These are phyloP conservation scores for Rosalia funebris DNA, from an alignment of 2,888 invertebrate species.

Conservation along the genomic window DNA sequence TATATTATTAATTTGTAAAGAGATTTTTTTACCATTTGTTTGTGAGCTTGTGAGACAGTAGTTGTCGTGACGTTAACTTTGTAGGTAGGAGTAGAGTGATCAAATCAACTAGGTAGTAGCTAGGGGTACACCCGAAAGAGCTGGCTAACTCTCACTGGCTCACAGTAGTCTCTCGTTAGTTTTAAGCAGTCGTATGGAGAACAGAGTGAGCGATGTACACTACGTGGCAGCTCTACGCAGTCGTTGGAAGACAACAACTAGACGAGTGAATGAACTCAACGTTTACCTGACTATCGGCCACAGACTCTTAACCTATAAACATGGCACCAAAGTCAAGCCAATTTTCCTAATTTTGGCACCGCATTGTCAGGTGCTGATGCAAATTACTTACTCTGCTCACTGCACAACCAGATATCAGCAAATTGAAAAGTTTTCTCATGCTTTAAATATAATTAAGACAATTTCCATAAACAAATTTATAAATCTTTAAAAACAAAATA, in stretches of 20 bases:
- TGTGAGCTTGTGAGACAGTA: conserved; percentile 59
- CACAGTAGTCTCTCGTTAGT: conserved; percentile 56
- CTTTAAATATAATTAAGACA: no score
- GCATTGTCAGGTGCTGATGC: conserved; percentile 19
- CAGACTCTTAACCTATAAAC: conserved; percentile 65
- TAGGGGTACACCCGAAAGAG: conserved; percentile 54
- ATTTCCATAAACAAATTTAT: conserved; percentile 18
- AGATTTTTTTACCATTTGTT: conserved; percentile 58
- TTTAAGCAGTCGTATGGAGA: conserved; percentile 59
- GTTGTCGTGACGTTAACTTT: conserved; percentile 57
- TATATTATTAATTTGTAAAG: conserved; percentile 35
- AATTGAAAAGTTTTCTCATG: no score
- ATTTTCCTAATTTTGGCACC: conserved; percentile 42
- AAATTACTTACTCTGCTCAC: conserved; percentile 20
- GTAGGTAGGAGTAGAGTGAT: conserved; percentile 59
- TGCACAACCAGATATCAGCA: conserved; percentile 23
- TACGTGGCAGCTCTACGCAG: conserved; percentile 62
- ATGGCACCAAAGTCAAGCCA: conserved; percentile 64
- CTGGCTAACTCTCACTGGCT: conserved; percentile 63
- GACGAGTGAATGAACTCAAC: conserved; percentile 36
- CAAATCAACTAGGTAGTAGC: conserved; percentile 54
- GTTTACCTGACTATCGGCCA: conserved; percentile 63
- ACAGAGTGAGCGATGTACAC: conserved; percentile 57
- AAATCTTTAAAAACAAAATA: conserved; percentile 8
- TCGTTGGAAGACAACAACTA: conserved; percentile 49